Base-by-base conservation (phyloP, 2,888 invertebrate genomes). In the Acrobasis suavella region DNA sequence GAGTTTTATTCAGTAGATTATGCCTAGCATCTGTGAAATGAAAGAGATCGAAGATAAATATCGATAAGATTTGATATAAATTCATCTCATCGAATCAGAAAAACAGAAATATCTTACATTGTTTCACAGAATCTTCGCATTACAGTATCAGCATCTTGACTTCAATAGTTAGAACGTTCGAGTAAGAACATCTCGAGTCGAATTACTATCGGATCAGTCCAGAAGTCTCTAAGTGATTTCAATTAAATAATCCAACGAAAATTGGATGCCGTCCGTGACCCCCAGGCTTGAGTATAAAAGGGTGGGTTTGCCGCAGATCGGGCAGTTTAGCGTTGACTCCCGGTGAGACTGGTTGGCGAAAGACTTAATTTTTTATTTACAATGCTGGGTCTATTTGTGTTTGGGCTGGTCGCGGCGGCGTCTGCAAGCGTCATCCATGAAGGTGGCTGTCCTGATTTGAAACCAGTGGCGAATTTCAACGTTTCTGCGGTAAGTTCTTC, bases 211-310 rank as follows among this genome's bases (percentile, higher is more conserved):
- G 61, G 60, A 52, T 60, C 62, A 42, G n/a, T 69, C 67, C 65
- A 69, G 69, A 69, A 67, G 58, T 46, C 42, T 64, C 65, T 46
- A 51, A 66, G 67, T 71, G 74, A 76, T 77, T 76, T 73, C 74
- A 75, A 85, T 86, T 79, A 79, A 80, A 80, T 82, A 80, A 83
- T 83, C 76, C 77, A 67, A 73, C 73, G 67, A 75, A 78, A 82
- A 82, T 85, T 81, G 81, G 71, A 67, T 67, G 65, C 65, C 64
- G 82, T 65, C 82, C 87, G 70, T 86, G 87, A 87, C 86, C 86
- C 59, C 54, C 70, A 63, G 37, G 17, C 59, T n/a, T 56, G 63
- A 64, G 74, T 87, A 87, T 89, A 89, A 75, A 89, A 85, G 76
- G 76, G 62, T 62, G 62, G 65, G 71, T 70, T 62, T 62, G 46